These are phyloP conservation scores for Oriolus oriolus DNA, from an alignment of 2,113 vertebrate species.

Conservation along the genomic window DNA sequence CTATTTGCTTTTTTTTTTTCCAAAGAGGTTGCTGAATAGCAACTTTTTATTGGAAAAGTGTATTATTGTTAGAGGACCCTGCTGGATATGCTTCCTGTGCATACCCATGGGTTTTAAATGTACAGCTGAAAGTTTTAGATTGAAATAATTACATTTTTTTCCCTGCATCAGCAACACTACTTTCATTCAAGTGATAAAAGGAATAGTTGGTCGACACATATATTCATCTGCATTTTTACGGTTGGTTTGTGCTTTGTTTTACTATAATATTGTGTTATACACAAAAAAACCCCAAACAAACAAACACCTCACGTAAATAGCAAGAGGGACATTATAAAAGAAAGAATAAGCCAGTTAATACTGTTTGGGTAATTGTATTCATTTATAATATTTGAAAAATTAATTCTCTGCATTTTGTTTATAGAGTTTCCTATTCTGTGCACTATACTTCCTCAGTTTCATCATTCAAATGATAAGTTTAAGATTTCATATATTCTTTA, in stretches of 20 bases:
- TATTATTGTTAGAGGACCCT: not conserved
- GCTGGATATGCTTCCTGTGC: not conserved
- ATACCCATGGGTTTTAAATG: fast-evolving
- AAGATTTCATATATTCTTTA: not conserved
- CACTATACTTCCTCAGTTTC: not conserved
- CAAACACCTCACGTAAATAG: not conserved
- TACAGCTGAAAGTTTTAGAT: not conserved
- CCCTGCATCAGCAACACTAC: not conserved
- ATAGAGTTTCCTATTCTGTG: not conserved
- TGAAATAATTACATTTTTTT: not conserved
- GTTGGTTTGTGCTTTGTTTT: not conserved
- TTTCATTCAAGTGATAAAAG: not conserved
- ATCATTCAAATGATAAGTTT: not conserved
- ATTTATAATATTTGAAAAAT: not conserved
- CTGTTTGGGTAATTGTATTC: not conserved
- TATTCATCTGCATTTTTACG: not conserved
- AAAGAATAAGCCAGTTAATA: not conserved
- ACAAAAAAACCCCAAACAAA: not conserved
- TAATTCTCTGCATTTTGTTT: not conserved
- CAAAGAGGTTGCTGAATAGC: not conserved
- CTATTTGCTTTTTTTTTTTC: not conserved
- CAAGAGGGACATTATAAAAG: not conserved
- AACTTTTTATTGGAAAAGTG: not conserved
- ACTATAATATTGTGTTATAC: not conserved
- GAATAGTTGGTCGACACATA: not conserved